Percentiles rank a stretch among this genome's conserved stretches.
These are phyloP conservation scores for Drepanosiphum platanoidis DNA, from an alignment of 2,888 invertebrate species.

Conservation along the genomic window DNA sequence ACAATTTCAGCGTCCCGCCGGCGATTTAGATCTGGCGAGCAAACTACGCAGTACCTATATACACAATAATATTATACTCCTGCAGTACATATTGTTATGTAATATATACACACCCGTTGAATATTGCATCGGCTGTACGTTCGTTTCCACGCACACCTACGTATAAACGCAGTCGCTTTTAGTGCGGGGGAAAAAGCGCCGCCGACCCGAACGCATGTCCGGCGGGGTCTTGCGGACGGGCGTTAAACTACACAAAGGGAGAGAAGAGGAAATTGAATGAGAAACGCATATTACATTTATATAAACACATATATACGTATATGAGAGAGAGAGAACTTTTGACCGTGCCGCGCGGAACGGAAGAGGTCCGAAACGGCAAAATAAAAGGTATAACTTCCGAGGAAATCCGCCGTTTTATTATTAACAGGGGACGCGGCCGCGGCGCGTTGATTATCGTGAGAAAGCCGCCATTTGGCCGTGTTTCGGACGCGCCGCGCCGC, in stretches of 20 bases:
- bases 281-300: background rate
- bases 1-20: too few species aligned
- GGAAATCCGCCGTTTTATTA: constrained; percentile 52
- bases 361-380: background rate
- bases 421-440: constrained; percentile 5
- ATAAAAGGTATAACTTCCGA: constrained; percentile 32
- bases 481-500: background rate
- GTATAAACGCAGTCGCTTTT: background rate
- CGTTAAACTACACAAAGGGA: background rate
- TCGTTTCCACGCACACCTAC: background rate
- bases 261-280: background rate
- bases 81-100: too few species aligned
- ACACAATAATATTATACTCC: too few species aligned
- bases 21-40: too few species aligned
- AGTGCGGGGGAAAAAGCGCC: background rate
- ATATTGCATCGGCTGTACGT: constrained; percentile 9
- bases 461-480: constrained; percentile 41
- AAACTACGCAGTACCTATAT: too few species aligned
- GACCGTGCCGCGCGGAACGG: background rate
- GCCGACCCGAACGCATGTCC: background rate
- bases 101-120: background rate
- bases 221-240: background rate
- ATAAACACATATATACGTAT: too few species aligned
- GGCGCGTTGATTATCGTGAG: constrained; percentile 52
- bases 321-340: constrained; percentile 1